Percentiles rank a stretch among this genome's conserved stretches.
Evolutionary conservation across 2,113 vertebrate species (phyloP).

Genomic region (Myanophis thanlyinensis): DNA sequence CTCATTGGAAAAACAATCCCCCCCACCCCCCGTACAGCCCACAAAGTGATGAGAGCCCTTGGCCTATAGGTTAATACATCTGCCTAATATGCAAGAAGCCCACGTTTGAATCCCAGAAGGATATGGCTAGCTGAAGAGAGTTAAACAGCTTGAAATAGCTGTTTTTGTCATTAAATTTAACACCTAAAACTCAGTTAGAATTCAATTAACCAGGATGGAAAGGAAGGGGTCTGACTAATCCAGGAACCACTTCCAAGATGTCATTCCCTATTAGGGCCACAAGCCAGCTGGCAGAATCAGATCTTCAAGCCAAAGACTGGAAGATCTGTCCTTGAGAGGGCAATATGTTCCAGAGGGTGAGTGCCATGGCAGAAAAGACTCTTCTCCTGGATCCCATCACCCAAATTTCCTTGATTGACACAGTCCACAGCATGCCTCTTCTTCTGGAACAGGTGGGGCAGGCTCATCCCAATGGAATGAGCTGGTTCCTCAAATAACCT

Average conservation of each 20-base stretch:
- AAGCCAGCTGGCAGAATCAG: background rate
- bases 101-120: too few species aligned
- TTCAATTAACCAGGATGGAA: background rate
- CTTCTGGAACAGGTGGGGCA: background rate
- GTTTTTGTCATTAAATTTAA: too few species aligned
- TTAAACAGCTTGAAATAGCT: too few species aligned
- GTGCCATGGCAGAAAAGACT: background rate
- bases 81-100: too few species aligned
- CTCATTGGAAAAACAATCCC: too few species aligned
- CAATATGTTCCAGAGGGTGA: background rate
- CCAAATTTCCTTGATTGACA: background rate
- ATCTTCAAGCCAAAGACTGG: background rate
- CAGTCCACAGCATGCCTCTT: background rate
- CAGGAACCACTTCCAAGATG: background rate
- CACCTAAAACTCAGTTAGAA: background rate
- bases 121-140: too few species aligned
- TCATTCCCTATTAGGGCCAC: background rate
- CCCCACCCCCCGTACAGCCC: too few species aligned
- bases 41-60: too few species aligned
- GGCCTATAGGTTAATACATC: too few species aligned
- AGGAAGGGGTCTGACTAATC: background rate
- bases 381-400: background rate
- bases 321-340: background rate
- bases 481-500: background rate
- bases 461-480: background rate